These are phyloP conservation scores for Lagopus muta DNA, from an alignment of 2,113 vertebrate genomes.

Conservation along the genomic window DNA sequence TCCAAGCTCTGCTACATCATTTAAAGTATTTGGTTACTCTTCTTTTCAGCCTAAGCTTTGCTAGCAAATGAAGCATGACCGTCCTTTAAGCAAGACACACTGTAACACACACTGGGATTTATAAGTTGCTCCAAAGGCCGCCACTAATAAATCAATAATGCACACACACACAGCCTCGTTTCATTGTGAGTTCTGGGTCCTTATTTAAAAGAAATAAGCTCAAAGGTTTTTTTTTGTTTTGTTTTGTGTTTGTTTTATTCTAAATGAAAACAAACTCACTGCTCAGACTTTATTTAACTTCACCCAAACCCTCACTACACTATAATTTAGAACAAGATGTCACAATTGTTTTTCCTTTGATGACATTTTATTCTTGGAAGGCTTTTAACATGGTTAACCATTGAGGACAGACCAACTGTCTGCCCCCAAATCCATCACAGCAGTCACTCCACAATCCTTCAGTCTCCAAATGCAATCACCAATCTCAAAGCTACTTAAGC, in stretches of 20 bases:
- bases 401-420: not conserved
- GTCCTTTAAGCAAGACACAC: not conserved
- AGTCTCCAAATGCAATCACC: not conserved
- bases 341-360: not conserved
- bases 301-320: not conserved
- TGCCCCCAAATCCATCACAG: not conserved
- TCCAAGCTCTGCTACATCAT: not conserved
- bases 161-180: not conserved
- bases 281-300: not conserved
- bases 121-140: not conserved
- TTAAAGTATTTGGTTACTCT: conserved; percentile 24
- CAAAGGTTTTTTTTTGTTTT: not conserved
- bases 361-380: not conserved
- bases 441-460: not conserved
- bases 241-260: not conserved
- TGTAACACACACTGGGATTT: conserved; percentile 25
- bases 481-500: conserved; percentile 20
- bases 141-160: conserved; percentile 52
- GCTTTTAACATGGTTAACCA: not conserved
- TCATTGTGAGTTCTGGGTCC: not conserved
- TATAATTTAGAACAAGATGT: not conserved
- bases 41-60: not conserved
- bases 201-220: not conserved
- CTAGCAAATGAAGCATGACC: conserved; percentile 29
- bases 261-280: not conserved